Evolutionary conservation across 2,888 invertebrate species (phyloP), one percentile per base, ranked within the genome.

Genomic region (Geophilus truncorum): DNA sequence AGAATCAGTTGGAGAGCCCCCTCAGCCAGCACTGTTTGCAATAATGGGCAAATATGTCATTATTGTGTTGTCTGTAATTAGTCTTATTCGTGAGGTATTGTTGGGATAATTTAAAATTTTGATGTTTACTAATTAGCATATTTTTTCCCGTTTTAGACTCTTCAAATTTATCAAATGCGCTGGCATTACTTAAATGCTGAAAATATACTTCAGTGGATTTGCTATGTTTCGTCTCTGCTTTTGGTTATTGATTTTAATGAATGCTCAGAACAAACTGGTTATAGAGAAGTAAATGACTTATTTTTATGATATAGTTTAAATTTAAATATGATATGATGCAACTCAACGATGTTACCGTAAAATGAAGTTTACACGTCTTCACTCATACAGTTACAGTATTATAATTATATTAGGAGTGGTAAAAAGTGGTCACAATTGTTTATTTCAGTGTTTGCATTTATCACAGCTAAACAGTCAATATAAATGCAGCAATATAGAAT

Each of bases 161-260:
- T 87, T 78, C 89, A 89, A 84, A 83, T 88, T 7, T 86, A 85
- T 82, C 86, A 87, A 83, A 85, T 88, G 12, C 86, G 87, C 79
- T 83, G 86, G 80, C 84, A 86, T 76, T 89, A 89, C 84, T 82
- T 89, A n/a, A 86, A 86, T 30, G 85, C 86, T 84, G 89, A 88
- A 83, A 89, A 89, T 83, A 81, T 87, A 76, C 85, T 89, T 62
- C 89, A 89, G 83, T 88, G 88, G 88, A 83, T 86, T n/a, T 88
- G 88, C 76, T 89, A 88, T 82, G 83, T 88, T 2, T 85, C 86
- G 1, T 86, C 88, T 6, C 84, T 89, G 21, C 83, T 89, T 10
- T 85, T 88, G 10, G 88, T 89, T 15, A 85, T 87, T 62, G 88
- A 88, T 83, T 86, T 88, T 82, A 84, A 85, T 7, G 83, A 84